Evolutionary conservation across 2,888 invertebrate genomes (phyloP).

Genomic region (Sisyra terminalis): DNA sequence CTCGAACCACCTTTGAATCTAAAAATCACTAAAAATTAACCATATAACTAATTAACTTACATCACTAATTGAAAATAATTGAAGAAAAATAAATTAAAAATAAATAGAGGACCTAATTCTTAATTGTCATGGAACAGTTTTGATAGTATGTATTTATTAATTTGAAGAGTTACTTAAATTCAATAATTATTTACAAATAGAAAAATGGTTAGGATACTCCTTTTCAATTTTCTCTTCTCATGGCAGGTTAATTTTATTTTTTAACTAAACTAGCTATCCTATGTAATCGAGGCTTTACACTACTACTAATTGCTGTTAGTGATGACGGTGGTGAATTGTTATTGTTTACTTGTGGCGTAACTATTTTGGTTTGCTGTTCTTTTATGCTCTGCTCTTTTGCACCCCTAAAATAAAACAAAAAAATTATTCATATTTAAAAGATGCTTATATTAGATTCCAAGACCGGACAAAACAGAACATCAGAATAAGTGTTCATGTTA

Average conservation of each 20-base stretch:
- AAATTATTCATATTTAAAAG: no score
- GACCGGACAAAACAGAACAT: no score
- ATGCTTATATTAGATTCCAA: no score
- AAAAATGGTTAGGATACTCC: not conserved
- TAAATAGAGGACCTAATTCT: no score
- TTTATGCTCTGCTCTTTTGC: slow-evolving; percentile 32
- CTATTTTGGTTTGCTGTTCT: slow-evolving; percentile 19
- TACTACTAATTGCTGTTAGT: slow-evolving; percentile 23
- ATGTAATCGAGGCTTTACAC: slow-evolving; percentile 27
- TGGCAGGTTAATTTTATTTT: slow-evolving; percentile 19
- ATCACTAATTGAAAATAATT: no score
- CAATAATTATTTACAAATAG: not conserved
- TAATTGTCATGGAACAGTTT: no score
- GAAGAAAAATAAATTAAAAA: no score
- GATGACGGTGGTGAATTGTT: slow-evolving; percentile 24
- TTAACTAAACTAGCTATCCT: slow-evolving; percentile 30
- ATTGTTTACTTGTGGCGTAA: slow-evolving; percentile 21
- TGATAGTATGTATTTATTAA: not conserved
- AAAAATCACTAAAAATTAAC: no score
- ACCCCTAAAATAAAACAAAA: slow-evolving; percentile 24
- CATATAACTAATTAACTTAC: no score
- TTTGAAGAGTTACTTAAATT: not conserved
- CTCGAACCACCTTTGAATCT: no score
- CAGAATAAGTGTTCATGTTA: no score
- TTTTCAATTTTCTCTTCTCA: not conserved